phyloP scores from a whole-genome alignment of 2,888 invertebrate species.

The Temnothorax unifasciatus region DNA sequence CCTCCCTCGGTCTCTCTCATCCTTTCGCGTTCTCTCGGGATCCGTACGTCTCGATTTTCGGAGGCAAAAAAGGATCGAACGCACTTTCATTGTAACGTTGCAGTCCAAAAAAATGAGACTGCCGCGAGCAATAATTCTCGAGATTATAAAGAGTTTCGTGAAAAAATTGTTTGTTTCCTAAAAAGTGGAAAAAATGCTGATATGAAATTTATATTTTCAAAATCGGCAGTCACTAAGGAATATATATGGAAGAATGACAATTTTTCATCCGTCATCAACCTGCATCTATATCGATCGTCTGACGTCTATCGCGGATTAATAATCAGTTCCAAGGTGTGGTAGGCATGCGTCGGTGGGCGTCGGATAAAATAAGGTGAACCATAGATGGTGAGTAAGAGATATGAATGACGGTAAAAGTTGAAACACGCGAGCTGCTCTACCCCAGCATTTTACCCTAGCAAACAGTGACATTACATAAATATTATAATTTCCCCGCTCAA shows the following conservation, averaged over 20 bases:
- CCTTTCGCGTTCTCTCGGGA: not conserved
- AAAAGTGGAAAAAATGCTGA: no score
- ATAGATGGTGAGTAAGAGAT: constrained; percentile 42
- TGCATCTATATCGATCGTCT: constrained; percentile 61
- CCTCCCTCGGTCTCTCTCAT: constrained; percentile 49
- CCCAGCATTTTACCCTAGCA: not conserved
- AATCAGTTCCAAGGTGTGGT: constrained; percentile 71
- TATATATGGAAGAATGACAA: not conserved
- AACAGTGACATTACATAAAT: no score
- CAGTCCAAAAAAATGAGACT: not conserved
- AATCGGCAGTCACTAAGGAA: not conserved
- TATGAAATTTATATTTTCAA: not conserved
- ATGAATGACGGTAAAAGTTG: constrained; percentile 56
- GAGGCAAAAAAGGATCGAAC: not conserved
- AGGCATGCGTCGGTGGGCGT: constrained; percentile 62
- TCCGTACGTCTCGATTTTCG: constrained; percentile 4
- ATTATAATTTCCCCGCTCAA: no score
- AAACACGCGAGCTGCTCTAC: not conserved
- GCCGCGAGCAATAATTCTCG: not conserved
- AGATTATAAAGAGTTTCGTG: not conserved
- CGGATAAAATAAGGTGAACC: constrained; percentile 10
- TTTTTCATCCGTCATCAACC: constrained; percentile 26
- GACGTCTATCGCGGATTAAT: constrained; percentile 55
- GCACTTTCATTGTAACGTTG: not conserved
- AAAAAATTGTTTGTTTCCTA: constrained; percentile 11